Conservation (phyloP, 2,888 invertebrate species). For the Ethmia dodecea region DNA sequence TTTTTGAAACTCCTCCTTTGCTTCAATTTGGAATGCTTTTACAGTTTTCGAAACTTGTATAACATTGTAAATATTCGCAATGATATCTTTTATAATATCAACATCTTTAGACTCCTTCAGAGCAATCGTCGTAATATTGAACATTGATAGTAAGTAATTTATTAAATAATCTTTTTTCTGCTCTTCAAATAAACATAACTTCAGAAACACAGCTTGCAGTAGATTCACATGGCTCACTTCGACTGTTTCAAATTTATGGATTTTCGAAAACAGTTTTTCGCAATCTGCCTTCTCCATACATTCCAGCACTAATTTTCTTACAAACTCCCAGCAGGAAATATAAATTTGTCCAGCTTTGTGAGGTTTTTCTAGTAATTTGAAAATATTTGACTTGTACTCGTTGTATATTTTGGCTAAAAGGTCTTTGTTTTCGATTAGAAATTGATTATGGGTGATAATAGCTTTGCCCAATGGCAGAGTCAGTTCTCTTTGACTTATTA, state of each 20-base stretch:
- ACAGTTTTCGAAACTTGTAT: conserved; percentile 40
- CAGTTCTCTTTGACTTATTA: conserved; percentile 78
- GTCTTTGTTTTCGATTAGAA: conserved; percentile 58
- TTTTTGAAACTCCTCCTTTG: conserved; percentile 51
- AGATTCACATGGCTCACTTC: conserved; percentile 78
- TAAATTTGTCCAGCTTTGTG: conserved; percentile 83
- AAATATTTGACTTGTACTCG: conserved; percentile 79
- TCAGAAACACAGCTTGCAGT: conserved; percentile 73
- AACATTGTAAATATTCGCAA: conserved; percentile 44
- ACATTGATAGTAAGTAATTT: conserved; percentile 73
- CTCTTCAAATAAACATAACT: conserved; percentile 51
- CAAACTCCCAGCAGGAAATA: conserved; percentile 75
- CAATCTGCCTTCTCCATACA: conserved; percentile 79
- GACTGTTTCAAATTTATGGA: conserved; percentile 79
- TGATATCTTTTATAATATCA: conserved; percentile 32
- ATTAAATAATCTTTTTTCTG: conserved; percentile 57
- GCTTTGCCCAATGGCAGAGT: conserved; percentile 80
- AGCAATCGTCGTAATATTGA: conserved; percentile 69
- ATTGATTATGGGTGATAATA: conserved; percentile 52
- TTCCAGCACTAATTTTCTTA: conserved; percentile 76
- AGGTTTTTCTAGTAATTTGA: conserved; percentile 81
- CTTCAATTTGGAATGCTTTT: conserved; percentile 26
- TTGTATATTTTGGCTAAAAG: conserved; percentile 71
- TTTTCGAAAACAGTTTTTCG: conserved; percentile 74
- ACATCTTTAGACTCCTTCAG: conserved; percentile 58